phyloP scores from a whole-genome alignment of 2,113 vertebrate species.

The Xiphophorus hellerii region DNA sequence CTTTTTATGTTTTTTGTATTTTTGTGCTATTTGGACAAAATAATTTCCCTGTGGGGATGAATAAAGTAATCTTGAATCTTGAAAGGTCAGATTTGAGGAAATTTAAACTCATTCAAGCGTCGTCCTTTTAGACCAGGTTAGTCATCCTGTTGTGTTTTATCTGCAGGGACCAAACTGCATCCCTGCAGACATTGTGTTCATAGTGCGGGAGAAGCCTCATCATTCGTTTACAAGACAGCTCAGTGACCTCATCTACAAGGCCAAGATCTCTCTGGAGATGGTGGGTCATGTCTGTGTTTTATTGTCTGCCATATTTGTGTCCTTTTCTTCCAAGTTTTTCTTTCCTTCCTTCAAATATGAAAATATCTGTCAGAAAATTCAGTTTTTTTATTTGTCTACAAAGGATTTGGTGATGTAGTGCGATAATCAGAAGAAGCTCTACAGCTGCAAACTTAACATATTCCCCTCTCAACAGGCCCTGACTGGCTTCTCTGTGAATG shows the following conservation, averaged over 20 bases:
- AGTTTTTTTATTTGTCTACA: too few species aligned
- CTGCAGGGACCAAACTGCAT: conserved; percentile 90
- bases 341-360: too few species aligned
- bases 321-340: too few species aligned
- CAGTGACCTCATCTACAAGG: conserved; percentile 82
- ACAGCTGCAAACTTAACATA: neutral
- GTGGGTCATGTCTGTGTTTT: conserved; percentile 70
- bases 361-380: too few species aligned
- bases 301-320: neutral
- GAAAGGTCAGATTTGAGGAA: neutral
- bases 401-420: too few species aligned
- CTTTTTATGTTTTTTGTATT: too few species aligned
- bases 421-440: neutral
- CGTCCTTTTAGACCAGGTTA: neutral
- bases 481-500: conserved; percentile 85
- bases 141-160: conserved; percentile 2
- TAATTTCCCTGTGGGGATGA: too few species aligned
- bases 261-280: conserved; percentile 81
- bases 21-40: too few species aligned
- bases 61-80: too few species aligned
- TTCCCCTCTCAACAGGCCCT: conserved; percentile 82
- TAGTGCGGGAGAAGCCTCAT: conserved; percentile 89
- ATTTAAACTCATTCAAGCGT: neutral
- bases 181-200: conserved; percentile 91
- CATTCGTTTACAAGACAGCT: conserved; percentile 79